Evolutionary conservation across 1,140 invertebrate genomes (phyloP).

Genomic region (Pantala flavescens): DNA sequence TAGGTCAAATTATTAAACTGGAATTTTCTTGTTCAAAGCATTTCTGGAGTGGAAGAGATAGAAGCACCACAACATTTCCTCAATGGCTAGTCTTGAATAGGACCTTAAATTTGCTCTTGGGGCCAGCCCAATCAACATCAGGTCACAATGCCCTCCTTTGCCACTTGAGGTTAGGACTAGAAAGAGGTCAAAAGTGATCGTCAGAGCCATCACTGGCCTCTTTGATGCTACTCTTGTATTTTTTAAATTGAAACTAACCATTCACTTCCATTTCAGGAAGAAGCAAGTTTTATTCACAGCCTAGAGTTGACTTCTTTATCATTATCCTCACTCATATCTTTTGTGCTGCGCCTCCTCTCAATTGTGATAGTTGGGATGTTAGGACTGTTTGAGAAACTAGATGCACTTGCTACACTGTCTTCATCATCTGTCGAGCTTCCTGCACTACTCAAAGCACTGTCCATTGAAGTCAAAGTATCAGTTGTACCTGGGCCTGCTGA

Average conservation of each 20-base stretch:
- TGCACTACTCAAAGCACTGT: constrained; percentile 12
- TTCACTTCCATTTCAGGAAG: too few relatives aligned
- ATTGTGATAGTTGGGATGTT: neutral
- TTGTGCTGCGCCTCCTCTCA: neutral
- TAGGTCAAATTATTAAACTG: neutral
- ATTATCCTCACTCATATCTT: neutral
- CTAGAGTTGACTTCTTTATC: neutral
- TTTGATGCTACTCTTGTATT: too few relatives aligned
- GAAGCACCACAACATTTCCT: neutral
- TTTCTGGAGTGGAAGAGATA: neutral
- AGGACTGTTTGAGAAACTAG: neutral
- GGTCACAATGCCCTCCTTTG: neutral
- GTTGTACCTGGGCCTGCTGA: neutral
- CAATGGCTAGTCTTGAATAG: neutral
- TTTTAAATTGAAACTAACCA: too few relatives aligned
- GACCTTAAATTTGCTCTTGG: neutral
- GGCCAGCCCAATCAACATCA: neutral
- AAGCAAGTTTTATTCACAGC: neutral
- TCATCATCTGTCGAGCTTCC: neutral
- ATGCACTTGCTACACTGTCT: neutral
- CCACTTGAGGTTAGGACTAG: neutral
- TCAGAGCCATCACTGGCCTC: neutral
- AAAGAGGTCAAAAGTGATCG: neutral
- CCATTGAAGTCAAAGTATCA: constrained; percentile 12
- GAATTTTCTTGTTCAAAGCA: neutral